A percentile compares a stretch with the other conserved stretches of the same genome.
Evolutionary conservation across 1,140 invertebrate species (phyloP).

Genomic region (Bacillus rossius): DNA sequence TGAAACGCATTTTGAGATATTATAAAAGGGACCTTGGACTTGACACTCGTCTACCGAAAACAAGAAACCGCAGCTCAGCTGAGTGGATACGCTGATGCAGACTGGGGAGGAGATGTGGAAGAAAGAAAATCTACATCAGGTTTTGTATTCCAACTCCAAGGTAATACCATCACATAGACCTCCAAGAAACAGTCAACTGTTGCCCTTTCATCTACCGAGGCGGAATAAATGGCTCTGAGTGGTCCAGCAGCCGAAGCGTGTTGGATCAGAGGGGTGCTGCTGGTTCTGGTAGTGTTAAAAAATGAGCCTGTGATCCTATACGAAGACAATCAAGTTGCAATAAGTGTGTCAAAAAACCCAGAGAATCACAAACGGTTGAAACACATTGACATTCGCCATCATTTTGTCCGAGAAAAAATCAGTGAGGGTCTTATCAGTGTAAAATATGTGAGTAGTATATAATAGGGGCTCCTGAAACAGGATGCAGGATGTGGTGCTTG

Average conservation of each 20-base stretch:
- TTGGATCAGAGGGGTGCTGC: slow-evolving; percentile 34
- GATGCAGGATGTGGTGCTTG: no score
- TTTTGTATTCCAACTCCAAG: slow-evolving; percentile 9
- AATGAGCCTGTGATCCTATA: slow-evolving; percentile 11
- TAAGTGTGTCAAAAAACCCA: no score
- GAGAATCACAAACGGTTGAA: no score
- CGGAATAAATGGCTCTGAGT: slow-evolving; percentile 43
- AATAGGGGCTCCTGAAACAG: no score
- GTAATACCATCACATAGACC: slow-evolving; percentile 35
- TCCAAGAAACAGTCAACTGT: slow-evolving; percentile 38
- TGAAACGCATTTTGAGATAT: slow-evolving; percentile 26
- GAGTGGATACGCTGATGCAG: neutral
- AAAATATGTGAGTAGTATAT: no score
- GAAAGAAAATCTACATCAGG: neutral
- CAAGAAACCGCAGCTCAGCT: neutral
- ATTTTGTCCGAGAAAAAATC: no score
- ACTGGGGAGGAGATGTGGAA: neutral
- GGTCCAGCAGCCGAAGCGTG: slow-evolving; percentile 33
- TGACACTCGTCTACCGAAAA: neutral
- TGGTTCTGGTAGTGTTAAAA: slow-evolving; percentile 24
- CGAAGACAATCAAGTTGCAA: slow-evolving; percentile 29
- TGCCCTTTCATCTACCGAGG: slow-evolving; percentile 40
- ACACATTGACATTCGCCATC: no score
- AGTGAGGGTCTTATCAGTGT: no score
- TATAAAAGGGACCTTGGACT: slow-evolving; percentile 16